Percentiles rank a stretch among this genome's conserved stretches.
Evolutionary conservation across 2,888 invertebrate genomes (phyloP).

Genomic region (Bembecia ichneumoniformis): DNA sequence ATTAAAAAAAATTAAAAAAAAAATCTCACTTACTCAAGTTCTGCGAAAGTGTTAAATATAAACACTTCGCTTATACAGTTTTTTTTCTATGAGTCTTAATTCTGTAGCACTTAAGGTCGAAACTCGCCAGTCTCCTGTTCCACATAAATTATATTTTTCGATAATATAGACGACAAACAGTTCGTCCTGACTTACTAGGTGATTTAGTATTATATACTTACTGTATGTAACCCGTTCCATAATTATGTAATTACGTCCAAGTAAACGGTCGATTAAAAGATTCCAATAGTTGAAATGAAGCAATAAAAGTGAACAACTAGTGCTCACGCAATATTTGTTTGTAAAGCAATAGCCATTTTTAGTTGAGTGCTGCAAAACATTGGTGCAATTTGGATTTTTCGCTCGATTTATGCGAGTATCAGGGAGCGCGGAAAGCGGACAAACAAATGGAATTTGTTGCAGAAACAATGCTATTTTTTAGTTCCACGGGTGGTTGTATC

Average conservation of each 20-base stretch:
- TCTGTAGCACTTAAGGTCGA: too few species aligned
- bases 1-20: too few species aligned
- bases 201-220: too few species aligned
- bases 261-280: background rate
- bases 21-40: too few species aligned
- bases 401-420: slow-evolving; percentile 65
- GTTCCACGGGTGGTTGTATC: slow-evolving; percentile 48
- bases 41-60: too few species aligned
- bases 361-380: slow-evolving; percentile 56
- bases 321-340: slow-evolving; percentile 51
- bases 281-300: slow-evolving; percentile 20
- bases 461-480: slow-evolving; percentile 53
- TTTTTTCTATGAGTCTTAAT: too few species aligned
- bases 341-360: slow-evolving; percentile 59
- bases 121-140: too few species aligned
- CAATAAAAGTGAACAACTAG: slow-evolving; percentile 38
- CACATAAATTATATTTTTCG: too few species aligned
- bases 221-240: too few species aligned
- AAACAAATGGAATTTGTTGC: slow-evolving; percentile 63
- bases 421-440: slow-evolving; percentile 54
- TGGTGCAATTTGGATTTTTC: slow-evolving; percentile 64
- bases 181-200: too few species aligned
- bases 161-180: too few species aligned
- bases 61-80: too few species aligned
- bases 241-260: background rate